Evolutionary conservation across 2,888 invertebrate genomes (phyloP), one percentile per base, ranked within the genome.

Genomic region (Cylindroiulus punctatus): DNA sequence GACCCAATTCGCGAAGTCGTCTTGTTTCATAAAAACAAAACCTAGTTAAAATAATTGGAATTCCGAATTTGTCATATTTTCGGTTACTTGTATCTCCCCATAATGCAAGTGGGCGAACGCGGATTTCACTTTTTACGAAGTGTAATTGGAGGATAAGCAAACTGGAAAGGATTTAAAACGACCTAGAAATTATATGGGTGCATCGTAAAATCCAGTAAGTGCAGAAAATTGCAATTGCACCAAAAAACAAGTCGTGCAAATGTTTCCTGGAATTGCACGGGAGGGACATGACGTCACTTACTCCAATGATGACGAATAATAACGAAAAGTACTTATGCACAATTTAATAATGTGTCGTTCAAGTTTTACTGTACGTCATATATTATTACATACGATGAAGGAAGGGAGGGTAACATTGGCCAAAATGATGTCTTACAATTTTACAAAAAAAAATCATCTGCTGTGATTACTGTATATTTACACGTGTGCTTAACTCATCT

Each of bases 91-190:
- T n/a, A n/a, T 22, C 26, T n/a, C 26, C 26, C 26, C 12, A 65
- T 12, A 65, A 10, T 65, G 65, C 65, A 65, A 65, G 26, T 65
- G 65, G 65, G 65, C 26, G 65, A 26, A 65, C 12, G 26, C 65
- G 65, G 65, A 65, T 65, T 65, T 65, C 26, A 26, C 65, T 65
- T 65, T n/a, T 65, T 10, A 12, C n/a, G 26, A 65, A 65, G 12
- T 65, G 12, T 26, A 26, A 7, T 2, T 8, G 65, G 12, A 65
- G 26, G n/a, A 65, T 26, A 26, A 22, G 12, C 2, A 65, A 65
- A 65, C 12, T 65, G 65, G 65, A 65, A 65, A 65, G 65, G 65
- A 65, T 65, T n/a, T 65, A 26, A 65, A 65, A 65, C 65, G 65
- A 65, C 65, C 65, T 65, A 65, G 10, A 65, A 65, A 65, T 65